Conservation (phyloP, 2,113 vertebrate species). For the Sapayoa aenigma region DNA sequence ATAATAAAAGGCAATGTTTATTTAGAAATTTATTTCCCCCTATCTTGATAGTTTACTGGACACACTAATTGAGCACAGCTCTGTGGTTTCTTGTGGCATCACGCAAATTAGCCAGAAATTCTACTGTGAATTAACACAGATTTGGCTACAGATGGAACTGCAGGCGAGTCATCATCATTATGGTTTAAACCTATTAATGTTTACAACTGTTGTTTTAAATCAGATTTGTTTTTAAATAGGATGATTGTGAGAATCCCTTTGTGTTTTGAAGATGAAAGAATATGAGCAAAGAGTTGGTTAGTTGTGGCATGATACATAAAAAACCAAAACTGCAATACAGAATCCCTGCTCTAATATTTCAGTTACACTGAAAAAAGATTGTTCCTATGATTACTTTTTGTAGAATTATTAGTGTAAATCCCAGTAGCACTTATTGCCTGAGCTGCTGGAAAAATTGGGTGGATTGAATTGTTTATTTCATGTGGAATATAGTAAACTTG, state of each 20-base stretch:
- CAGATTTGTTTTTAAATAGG: not conserved
- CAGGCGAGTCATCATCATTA: not conserved
- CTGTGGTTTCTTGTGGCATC: not conserved
- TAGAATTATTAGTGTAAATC: not conserved
- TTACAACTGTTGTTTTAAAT: slow-evolving; percentile 3
- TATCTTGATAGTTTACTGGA: not conserved
- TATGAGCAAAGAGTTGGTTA: not conserved
- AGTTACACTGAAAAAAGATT: not conserved
- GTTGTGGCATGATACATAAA: not conserved
- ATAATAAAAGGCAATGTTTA: not conserved
- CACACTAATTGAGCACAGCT: not conserved
- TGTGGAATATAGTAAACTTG: not conserved
- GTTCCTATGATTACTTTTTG: not conserved
- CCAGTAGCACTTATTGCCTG: not conserved
- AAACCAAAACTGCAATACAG: not conserved
- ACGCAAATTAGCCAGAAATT: not conserved
- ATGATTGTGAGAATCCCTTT: not conserved
- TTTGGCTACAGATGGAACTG: slow-evolving; percentile 8
- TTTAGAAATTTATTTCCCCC: not conserved
- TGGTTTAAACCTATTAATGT: not conserved
- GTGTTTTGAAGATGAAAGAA: not conserved
- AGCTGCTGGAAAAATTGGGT: not conserved
- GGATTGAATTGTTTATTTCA: not conserved
- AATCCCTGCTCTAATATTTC: not conserved
- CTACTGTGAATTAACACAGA: not conserved